Evolutionary conservation across 2,888 invertebrate genomes (phyloP), one percentile per base, ranked within the genome.

Genomic region (Eristalis tenax): DNA sequence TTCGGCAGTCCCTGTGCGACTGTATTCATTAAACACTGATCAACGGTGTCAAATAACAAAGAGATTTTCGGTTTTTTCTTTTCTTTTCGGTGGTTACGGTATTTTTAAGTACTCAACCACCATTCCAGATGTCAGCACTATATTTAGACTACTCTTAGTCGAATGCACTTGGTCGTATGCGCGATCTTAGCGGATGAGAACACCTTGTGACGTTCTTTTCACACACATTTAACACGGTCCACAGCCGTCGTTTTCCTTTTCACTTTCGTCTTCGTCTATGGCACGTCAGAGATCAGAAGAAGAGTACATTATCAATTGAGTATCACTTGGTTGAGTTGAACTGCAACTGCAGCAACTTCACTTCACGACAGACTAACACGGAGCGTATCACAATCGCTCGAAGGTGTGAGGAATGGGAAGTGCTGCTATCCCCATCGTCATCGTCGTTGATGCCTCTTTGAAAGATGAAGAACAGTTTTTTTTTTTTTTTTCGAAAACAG

Each of bases 61-160:
- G 50, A 38, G 69, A 28, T 63, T 32, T 38, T 61, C 38, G 32
- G 69, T 56, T 65, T 59, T 69, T n/a, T 38, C 56, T 26, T 3
- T 26, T 26, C 26, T 26, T 61, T 57, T 61, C 50, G 22, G 11
- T 26, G n/a, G 18, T 73, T 32, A 26, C 59, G 59, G 64, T 73
- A 64, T 73, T 77, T 80, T 74, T 80, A 74, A 69, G 77, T 85
- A 77, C 81, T 56, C 59, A 85, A 85, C 68, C 57, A 82, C 73
- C 38, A 63, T 83, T 86, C 86, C 86, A 86, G 86, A 86, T 86
- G 82, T 79, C 78, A 83, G 83, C 83, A 83, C 83, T 87, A 87
- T 76, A 87, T 76, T 87, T 87, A 87, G 87, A 87, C 18, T 13
- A 18, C 38, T 56, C 22, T 23, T 35, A 35, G 50, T 50, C 43